phyloP scores from a whole-genome alignment of 2,113 vertebrate species.

The Sterrhoptilus dennistouni region DNA sequence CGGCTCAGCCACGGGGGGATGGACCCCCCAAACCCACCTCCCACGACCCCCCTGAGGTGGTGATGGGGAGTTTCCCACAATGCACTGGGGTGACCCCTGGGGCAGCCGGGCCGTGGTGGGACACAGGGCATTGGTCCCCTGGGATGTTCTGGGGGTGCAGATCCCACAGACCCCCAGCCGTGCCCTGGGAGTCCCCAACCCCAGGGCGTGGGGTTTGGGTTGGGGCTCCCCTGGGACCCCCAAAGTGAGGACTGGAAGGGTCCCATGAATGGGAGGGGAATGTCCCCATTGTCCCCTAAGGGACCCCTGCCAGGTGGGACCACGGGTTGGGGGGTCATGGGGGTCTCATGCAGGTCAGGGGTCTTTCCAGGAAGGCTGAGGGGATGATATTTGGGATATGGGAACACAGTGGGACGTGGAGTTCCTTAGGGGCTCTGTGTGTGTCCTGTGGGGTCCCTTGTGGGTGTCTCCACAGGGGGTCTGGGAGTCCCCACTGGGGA shows the following conservation, averaged over 20 bases:
- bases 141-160: background rate
- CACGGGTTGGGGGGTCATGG: fast-evolving
- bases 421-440: background rate
- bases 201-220: background rate
- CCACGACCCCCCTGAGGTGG: background rate
- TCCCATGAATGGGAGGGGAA: fast-evolving
- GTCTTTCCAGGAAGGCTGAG: background rate
- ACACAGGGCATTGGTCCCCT: too few relatives aligned
- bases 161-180: fast-evolving
- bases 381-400: background rate
- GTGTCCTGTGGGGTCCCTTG: background rate
- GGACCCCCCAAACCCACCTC: background rate
- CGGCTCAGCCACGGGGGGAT: fast-evolving
- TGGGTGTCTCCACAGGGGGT: fast-evolving
- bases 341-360: background rate
- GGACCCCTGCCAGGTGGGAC: background rate
- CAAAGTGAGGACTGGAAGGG: background rate
- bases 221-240: too few relatives aligned
- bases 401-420: fast-evolving
- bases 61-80: conserved; percentile 47
- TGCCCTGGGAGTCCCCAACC: fast-evolving
- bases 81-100: background rate
- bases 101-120: fast-evolving
- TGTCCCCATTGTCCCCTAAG: background rate
- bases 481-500: too few relatives aligned